Conservation (phyloP, 2,888 invertebrate genomes). For the Pheosia tremula region DNA sequence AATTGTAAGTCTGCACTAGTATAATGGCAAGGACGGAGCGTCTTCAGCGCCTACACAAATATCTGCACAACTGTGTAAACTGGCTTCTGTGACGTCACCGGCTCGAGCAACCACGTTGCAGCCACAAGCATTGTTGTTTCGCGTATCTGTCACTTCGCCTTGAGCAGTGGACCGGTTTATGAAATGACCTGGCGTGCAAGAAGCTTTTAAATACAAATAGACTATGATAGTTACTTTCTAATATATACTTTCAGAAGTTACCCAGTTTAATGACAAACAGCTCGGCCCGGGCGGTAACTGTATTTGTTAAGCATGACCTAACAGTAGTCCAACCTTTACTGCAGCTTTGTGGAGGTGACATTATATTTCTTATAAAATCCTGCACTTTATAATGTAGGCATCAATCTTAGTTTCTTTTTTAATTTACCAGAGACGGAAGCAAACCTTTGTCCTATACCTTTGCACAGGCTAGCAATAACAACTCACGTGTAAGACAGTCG, state of each 20-base stretch:
- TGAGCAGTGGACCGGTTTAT: neutral
- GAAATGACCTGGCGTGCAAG: neutral
- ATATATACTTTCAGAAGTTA: neutral
- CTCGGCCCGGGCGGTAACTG: neutral
- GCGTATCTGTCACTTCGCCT: neutral
- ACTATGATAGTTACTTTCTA: neutral
- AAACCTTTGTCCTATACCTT: no score
- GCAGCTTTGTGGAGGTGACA: neutral
- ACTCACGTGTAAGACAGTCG: no score
- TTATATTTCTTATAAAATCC: neutral
- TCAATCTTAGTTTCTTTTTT: no score
- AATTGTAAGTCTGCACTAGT: neutral
- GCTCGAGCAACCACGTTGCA: slow-evolving; percentile 15
- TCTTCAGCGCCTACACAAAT: slow-evolving; percentile 45
- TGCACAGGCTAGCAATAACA: no score
- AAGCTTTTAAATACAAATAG: neutral
- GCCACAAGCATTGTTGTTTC: neutral
- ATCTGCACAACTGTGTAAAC: slow-evolving; percentile 56
- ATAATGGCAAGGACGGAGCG: neutral
- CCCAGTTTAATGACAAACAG: neutral
- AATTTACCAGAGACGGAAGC: no score
- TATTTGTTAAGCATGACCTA: neutral
- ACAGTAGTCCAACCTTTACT: neutral
- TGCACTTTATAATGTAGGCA: no score
- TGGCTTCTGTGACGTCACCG: slow-evolving; percentile 38